These are phyloP conservation scores for Endomychus coccineus DNA, from an alignment of 2,888 invertebrate species.

Conservation along the genomic window DNA sequence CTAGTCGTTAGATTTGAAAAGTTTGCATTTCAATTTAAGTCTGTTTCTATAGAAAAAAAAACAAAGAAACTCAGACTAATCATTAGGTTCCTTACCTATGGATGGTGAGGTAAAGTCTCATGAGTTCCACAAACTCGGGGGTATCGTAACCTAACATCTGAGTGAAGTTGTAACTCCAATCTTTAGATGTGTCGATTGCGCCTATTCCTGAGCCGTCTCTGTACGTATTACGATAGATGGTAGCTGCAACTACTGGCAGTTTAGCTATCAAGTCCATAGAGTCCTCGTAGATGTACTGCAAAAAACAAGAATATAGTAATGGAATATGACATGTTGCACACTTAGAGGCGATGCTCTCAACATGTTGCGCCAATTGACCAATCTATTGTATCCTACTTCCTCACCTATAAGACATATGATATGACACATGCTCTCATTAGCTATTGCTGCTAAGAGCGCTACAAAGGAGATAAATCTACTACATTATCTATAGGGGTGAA, in stretches of 20 bases:
- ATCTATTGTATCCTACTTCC: too few species aligned
- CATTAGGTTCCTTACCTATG: constrained; percentile 53
- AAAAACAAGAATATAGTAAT: constrained; percentile 16
- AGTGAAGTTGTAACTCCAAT: constrained; percentile 90
- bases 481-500: too few species aligned
- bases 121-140: constrained; percentile 77
- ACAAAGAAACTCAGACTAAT: neutral
- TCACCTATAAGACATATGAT: too few species aligned
- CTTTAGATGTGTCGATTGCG: constrained; percentile 80
- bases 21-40: too few species aligned
- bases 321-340: too few species aligned
- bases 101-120: constrained; percentile 89
- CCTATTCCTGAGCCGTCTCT: constrained; percentile 80
- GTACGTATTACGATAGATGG: constrained; percentile 86
- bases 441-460: too few species aligned
- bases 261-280: constrained; percentile 93
- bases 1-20: too few species aligned
- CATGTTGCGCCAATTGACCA: too few species aligned
- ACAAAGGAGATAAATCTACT: too few species aligned
- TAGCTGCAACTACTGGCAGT: constrained; percentile 87
- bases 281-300: constrained; percentile 77
- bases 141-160: constrained; percentile 87
- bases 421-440: too few species aligned
- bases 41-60: too few species aligned
- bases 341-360: too few species aligned